These are phyloP conservation scores for Sceloporus tristichus DNA, from an alignment of 2,113 vertebrate species.

Conservation along the genomic window DNA sequence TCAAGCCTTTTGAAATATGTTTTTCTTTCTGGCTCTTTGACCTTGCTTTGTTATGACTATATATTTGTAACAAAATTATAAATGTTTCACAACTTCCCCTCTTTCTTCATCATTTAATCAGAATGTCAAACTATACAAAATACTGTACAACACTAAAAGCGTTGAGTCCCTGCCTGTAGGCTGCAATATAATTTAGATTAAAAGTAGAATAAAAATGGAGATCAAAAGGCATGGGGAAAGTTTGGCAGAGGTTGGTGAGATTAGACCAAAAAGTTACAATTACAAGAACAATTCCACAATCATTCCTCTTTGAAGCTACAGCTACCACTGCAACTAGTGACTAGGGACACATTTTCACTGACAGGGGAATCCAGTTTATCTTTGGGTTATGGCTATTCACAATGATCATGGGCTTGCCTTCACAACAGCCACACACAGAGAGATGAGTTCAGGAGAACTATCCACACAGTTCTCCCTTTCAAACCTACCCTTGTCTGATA, in stretches of 20 bases:
- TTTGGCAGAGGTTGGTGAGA: neutral
- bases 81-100: slow-evolving; percentile 4
- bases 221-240: neutral
- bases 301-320: too few relatives aligned
- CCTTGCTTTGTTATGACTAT: slow-evolving; percentile 14
- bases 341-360: too few relatives aligned
- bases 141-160: neutral
- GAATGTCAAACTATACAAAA: neutral
- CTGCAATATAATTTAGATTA: neutral
- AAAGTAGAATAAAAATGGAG: neutral
- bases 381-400: too few relatives aligned
- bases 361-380: too few relatives aligned
- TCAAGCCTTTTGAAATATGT: slow-evolving; percentile 8
- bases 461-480: too few relatives aligned
- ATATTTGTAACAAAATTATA: neutral
- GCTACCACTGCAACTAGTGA: too few relatives aligned
- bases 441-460: too few relatives aligned
- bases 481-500: too few relatives aligned
- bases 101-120: slow-evolving; percentile 19
- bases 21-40: slow-evolving; percentile 7
- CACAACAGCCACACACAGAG: too few relatives aligned
- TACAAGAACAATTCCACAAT: neutral
- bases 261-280: neutral
- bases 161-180: neutral
- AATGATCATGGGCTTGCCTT: too few relatives aligned